These are phyloP conservation scores for Drosophila nigrodunni DNA, from an alignment of 1,140 invertebrate genomes.

Conservation along the genomic window DNA sequence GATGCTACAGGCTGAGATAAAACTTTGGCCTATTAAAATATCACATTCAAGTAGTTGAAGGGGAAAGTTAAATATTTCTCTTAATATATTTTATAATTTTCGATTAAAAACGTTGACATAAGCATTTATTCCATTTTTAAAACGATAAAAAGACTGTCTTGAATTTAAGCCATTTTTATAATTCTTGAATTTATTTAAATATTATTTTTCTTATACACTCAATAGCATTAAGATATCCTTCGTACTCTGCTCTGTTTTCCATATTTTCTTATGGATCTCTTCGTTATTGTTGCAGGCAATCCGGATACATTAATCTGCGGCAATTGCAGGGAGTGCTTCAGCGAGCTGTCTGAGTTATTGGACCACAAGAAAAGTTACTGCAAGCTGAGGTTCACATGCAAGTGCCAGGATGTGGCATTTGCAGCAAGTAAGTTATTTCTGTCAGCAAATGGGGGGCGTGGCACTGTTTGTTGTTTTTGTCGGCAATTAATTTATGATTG, in stretches of 20 bases:
- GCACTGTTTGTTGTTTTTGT: constrained; percentile 48
- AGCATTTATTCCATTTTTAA: no score
- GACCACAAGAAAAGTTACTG: constrained; percentile 95
- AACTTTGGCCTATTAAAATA: constrained; percentile 47
- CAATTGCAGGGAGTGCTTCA: constrained; percentile 93
- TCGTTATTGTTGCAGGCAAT: constrained; percentile 88
- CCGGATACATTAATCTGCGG: constrained; percentile 95
- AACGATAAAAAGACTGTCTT: no score
- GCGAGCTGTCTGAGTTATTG: constrained; percentile 91
- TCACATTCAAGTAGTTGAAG: neutral
- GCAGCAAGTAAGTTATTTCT: constrained; percentile 77
- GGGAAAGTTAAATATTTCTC: neutral
- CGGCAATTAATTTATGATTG: constrained; percentile 85
- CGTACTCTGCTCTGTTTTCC: neutral
- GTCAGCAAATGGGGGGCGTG: constrained; percentile 4
- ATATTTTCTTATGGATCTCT: neutral
- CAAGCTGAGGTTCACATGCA: constrained; percentile 93
- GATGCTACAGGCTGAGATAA: constrained; percentile 51
- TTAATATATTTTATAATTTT: constrained; percentile 35
- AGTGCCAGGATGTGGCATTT: constrained; percentile 88
- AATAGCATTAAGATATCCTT: constrained; percentile 4
- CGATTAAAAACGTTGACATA: neutral
- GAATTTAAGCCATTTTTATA: no score
- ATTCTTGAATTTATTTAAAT: neutral
- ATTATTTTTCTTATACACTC: neutral